Evolutionary conservation across 2,113 vertebrate genomes (phyloP), one percentile per base, ranked within the genome.

Genomic region (Onychorhynchus coronatus): DNA sequence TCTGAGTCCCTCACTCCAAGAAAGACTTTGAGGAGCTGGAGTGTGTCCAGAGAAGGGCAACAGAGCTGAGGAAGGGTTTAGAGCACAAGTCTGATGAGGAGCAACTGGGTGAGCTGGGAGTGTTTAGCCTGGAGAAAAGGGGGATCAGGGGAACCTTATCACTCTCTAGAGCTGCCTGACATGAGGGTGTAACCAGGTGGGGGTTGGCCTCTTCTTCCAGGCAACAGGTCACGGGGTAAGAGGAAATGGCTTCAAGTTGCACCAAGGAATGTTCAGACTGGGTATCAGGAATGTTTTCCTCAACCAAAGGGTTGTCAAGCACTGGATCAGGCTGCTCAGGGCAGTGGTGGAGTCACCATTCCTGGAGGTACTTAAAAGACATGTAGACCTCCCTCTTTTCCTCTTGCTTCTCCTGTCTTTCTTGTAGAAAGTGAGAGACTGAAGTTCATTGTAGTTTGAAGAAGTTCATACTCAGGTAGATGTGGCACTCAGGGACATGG

Each of bases 11-110:
- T 59, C 39, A 33, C 24, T 41, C 6, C 3, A 49, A 16, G 20
- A 73, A 30, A 0, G 55, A 39, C 6, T 6, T 2, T 4, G 55
- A 53, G n/a, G 5, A 3, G 21, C 44, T 75, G 41, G 61, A 79
- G 4, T 0, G 0, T 11, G 25, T 56, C 35, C 28, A 66, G 8
- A 42, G 46, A 46, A 28, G 23, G 23, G 4, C 31, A 41, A 20
- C 0, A 0, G 61, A 30, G 18, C 8, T 82, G 41, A 22, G 33
- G 15, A 74, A 10, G 11, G 19, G 22, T 27, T 22, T 46, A 3
- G 56, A 46, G 37, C 3, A 66, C 25, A 46, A 8, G 35, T 8
- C 2, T 23, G 11, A 3, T 3, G 8, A 42, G 12, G 8, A 63
- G 8, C 0, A 0, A 16, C 41, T 81, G 28, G 61, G 14, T 33